Evolutionary conservation across 2,888 invertebrate species (phyloP).

Genomic region (Cephus runcator): DNA sequence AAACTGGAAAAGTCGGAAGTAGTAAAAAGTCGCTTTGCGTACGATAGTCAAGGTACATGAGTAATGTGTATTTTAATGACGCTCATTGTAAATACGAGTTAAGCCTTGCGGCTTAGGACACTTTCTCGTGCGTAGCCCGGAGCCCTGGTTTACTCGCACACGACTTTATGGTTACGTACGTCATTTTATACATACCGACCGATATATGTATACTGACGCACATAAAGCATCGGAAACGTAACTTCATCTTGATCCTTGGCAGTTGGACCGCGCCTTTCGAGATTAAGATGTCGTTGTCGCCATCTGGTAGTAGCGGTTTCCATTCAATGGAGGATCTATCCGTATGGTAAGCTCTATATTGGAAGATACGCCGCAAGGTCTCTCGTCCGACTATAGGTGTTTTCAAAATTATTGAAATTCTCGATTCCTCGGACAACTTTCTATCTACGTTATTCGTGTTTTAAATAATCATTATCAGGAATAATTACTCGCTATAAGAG

Average conservation of each 20-base stretch:
- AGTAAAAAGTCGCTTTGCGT: background rate
- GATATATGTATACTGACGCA: background rate
- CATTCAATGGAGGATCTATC: conserved; percentile 40
- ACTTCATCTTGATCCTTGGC: conserved; percentile 12
- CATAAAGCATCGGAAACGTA: conserved; percentile 6
- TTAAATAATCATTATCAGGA: background rate
- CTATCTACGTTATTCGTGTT: background rate
- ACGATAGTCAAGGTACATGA: background rate
- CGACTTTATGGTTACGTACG: background rate
- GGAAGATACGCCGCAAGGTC: background rate
- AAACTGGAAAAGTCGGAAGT: background rate
- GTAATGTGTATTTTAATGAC: background rate
- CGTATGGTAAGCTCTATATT: conserved; percentile 30
- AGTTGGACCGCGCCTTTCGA: conserved; percentile 20
- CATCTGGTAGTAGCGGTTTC: conserved; percentile 40
- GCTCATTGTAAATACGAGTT: background rate
- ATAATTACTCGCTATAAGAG: too few relatives aligned
- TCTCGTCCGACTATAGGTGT: background rate
- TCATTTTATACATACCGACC: background rate
- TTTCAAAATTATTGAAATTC: background rate
- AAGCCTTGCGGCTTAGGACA: background rate
- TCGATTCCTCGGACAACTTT: background rate
- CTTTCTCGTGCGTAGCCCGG: background rate
- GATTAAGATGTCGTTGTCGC: conserved; percentile 39
- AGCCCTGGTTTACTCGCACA: background rate